A percentile compares a stretch with the other conserved stretches of the same genome.
Evolutionary conservation across 2,113 vertebrate species (phyloP).

Genomic region (Apodemus sylvaticus): DNA sequence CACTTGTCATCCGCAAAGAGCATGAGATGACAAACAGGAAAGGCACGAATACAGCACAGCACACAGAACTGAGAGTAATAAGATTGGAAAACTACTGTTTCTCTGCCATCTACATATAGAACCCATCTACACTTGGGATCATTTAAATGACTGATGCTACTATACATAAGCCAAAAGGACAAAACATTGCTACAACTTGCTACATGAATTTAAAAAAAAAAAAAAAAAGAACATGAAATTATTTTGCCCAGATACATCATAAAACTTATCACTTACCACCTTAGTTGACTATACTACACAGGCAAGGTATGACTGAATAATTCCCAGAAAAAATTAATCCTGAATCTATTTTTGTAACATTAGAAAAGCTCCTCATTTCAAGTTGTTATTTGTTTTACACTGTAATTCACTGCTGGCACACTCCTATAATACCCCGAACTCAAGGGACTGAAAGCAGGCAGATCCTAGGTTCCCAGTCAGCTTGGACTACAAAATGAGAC

Average conservation of each 20-base stretch:
- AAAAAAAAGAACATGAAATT: not conserved
- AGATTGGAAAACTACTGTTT: not conserved
- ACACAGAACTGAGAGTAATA: not conserved
- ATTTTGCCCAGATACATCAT: not conserved
- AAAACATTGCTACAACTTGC: not conserved
- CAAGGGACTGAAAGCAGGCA: not conserved
- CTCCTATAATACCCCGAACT: not conserved
- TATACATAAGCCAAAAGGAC: not conserved
- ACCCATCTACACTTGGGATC: not conserved
- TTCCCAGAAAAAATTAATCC: not conserved
- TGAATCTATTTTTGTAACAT: not conserved
- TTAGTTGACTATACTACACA: not conserved
- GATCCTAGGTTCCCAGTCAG: not conserved
- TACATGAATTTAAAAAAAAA: not conserved
- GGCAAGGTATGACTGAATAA: not conserved
- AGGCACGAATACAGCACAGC: not conserved
- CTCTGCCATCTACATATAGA: not conserved
- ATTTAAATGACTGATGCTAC: not conserved
- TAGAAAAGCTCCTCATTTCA: not conserved
- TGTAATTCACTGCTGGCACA: not conserved
- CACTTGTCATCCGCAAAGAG: not conserved
- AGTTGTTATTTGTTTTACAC: not conserved
- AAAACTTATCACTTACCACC: not conserved
- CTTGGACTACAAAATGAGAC: not conserved
- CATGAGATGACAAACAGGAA: not conserved